A percentile compares a stretch with the other conserved stretches of the same genome.
Evolutionary conservation across 2,797 vertebrate genomes (phyloP).

Genomic region (Pyrocephalus nanus): DNA sequence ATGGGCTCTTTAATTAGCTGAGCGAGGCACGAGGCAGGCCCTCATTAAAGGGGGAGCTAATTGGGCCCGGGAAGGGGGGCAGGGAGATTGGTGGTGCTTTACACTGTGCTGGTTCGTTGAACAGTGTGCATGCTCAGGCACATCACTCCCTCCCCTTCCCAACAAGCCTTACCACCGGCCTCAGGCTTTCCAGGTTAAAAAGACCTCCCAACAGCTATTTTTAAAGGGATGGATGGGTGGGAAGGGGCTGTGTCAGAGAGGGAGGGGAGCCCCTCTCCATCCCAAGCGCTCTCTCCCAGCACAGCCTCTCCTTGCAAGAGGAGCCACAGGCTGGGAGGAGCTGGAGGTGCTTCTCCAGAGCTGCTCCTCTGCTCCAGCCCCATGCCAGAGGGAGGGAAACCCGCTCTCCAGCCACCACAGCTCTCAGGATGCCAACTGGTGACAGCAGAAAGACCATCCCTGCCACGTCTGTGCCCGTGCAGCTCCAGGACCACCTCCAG

Average conservation of each 20-base stretch:
- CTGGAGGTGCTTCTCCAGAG: neutral
- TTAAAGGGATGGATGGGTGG: neutral
- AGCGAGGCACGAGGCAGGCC: neutral
- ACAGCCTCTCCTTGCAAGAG: neutral
- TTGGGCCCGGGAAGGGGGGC: neutral
- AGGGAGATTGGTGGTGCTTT: rapidly evolving
- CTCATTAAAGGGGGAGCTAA: conserved; percentile 42
- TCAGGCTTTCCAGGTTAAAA: neutral
- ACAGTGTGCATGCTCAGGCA: rapidly evolving
- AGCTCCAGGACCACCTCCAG: neutral
- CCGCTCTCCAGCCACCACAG: rapidly evolving
- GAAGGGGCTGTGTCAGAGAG: neutral
- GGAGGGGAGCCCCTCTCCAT: neutral
- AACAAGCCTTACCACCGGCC: neutral
- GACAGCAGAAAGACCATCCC: neutral
- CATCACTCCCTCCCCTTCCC: neutral
- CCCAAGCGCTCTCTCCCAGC: rapidly evolving
- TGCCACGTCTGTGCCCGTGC: neutral
- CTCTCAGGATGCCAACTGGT: neutral
- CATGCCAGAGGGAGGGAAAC: rapidly evolving
- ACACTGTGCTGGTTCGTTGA: rapidly evolving
- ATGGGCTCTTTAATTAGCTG: conserved; percentile 64
- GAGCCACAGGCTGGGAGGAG: rapidly evolving
- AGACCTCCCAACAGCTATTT: neutral
- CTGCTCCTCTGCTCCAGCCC: neutral